A percentile compares a stretch with the other conserved stretches of the same genome.
Evolutionary conservation across 1,140 invertebrate species (phyloP).

Genomic region (Drosophila sucinea): DNA sequence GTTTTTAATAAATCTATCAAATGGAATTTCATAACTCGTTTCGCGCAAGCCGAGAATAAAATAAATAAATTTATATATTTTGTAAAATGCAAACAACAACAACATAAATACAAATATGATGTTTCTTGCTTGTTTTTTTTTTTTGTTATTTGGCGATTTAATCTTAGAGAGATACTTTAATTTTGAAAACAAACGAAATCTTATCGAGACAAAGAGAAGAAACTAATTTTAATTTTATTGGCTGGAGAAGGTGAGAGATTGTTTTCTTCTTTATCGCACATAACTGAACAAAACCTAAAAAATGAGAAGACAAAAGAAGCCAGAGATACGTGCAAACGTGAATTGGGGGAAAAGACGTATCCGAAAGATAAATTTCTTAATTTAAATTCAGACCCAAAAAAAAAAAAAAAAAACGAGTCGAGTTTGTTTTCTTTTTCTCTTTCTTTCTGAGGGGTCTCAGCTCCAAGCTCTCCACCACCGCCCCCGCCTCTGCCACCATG

Average conservation of each 20-base stretch:
- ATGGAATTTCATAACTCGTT: conserved; percentile 61
- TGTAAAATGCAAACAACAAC: conserved; percentile 26
- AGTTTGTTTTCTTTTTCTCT: conserved; percentile 38
- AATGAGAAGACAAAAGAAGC: conserved; percentile 45
- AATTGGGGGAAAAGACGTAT: conserved; percentile 43
- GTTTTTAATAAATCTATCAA: conserved; percentile 53
- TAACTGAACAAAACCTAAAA: conserved; percentile 51
- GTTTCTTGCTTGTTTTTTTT: conserved; percentile 22
- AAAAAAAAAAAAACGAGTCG: conserved; percentile 17
- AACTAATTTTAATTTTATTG: conserved; percentile 70
- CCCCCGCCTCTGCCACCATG: background rate
- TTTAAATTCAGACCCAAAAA: conserved; percentile 74
- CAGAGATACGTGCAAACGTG: conserved; percentile 18
- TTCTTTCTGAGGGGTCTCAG: conserved; percentile 6
- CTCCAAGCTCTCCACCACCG: no score
- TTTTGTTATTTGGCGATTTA: conserved; percentile 7
- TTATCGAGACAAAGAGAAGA: conserved; percentile 31
- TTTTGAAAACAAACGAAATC: conserved; percentile 17
- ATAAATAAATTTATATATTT: conserved; percentile 40
- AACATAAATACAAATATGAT: conserved; percentile 38
- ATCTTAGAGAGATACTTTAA: conserved; percentile 20
- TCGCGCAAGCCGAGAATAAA: conserved; percentile 29
- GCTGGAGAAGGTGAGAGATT: conserved; percentile 66
- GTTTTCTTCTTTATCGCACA: conserved; percentile 31
- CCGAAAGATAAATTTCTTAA: conserved; percentile 81